A percentile compares a stretch with the other conserved stretches of the same genome.
phyloP scores from a whole-genome alignment of 2,797 vertebrate genomes.

The Basileuterus tristriatus region DNA sequence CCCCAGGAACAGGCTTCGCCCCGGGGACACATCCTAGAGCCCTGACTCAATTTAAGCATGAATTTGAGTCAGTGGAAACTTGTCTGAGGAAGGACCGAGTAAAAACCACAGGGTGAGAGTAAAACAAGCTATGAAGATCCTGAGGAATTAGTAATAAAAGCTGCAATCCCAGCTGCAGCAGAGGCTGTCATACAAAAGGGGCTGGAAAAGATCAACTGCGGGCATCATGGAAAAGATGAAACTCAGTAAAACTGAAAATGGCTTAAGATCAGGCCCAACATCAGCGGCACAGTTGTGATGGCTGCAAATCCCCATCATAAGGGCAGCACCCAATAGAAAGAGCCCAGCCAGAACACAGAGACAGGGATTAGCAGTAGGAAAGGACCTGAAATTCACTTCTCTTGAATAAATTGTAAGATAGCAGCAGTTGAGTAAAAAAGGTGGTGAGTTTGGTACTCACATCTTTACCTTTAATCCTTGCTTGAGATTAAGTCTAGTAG shows the following conservation, averaged over 20 bases:
- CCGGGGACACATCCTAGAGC: neutral
- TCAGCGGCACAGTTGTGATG: fast-evolving
- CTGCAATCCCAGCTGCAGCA: neutral
- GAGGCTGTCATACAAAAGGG: neutral
- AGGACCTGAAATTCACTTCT: neutral
- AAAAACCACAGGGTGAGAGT: neutral
- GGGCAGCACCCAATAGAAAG: neutral
- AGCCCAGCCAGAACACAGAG: neutral
- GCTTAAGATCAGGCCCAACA: neutral
- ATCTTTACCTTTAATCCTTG: neutral
- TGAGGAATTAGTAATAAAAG: neutral
- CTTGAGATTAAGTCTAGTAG: neutral
- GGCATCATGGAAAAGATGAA: neutral
- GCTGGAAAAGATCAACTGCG: neutral
- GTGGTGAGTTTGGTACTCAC: neutral
- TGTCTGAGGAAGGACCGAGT: conserved; percentile 17
- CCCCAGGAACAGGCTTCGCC: neutral
- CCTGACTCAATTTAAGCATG: neutral
- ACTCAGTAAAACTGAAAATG: neutral
- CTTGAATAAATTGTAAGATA: neutral
- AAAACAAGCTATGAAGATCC: neutral
- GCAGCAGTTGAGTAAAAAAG: neutral
- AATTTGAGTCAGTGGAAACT: conserved; percentile 44
- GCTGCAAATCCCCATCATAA: neutral
- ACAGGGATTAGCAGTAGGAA: neutral